phyloP scores from a whole-genome alignment of 2,888 invertebrate genomes.

The Seira ritae region DNA sequence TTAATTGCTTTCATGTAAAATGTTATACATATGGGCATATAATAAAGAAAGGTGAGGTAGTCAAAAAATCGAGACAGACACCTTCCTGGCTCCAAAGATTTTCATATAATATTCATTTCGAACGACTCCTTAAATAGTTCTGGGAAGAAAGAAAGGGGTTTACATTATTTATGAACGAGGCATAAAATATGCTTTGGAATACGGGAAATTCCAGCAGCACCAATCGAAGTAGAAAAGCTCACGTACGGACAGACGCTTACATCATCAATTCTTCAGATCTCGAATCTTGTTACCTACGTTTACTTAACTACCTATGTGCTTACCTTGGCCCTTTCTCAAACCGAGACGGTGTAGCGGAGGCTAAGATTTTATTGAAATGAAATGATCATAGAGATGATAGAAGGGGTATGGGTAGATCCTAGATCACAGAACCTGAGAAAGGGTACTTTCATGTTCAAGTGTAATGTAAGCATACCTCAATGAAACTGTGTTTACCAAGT shows the following conservation, averaged over 20 bases:
- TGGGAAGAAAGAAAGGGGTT: slow-evolving; percentile 35
- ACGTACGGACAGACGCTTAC: slow-evolving; percentile 8
- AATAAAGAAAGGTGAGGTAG: too few species aligned
- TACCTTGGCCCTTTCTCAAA: slow-evolving; percentile 26
- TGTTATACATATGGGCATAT: too few species aligned
- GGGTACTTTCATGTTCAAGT: too few species aligned
- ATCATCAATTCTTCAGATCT: not conserved
- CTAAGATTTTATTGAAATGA: too few species aligned
- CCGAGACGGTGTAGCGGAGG: slow-evolving; percentile 39
- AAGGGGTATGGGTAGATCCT: too few species aligned
- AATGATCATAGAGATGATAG: too few species aligned
- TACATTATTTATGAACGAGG: slow-evolving; percentile 21
- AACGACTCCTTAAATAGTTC: slow-evolving; percentile 40
- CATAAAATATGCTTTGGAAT: not conserved
- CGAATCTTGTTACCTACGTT: slow-evolving; percentile 14
- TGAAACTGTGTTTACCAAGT: not conserved
- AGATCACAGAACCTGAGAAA: too few species aligned
- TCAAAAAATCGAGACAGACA: slow-evolving; percentile 54
- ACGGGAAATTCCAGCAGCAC: not conserved
- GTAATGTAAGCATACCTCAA: not conserved
- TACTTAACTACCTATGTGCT: not conserved
- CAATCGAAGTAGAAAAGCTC: not conserved
- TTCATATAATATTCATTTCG: slow-evolving; percentile 14
- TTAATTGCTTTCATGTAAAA: slow-evolving; percentile 42
- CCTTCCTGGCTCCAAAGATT: slow-evolving; percentile 44